phyloP scores from a whole-genome alignment of 1,140 invertebrate species.

The Conus betulinus region DNA sequence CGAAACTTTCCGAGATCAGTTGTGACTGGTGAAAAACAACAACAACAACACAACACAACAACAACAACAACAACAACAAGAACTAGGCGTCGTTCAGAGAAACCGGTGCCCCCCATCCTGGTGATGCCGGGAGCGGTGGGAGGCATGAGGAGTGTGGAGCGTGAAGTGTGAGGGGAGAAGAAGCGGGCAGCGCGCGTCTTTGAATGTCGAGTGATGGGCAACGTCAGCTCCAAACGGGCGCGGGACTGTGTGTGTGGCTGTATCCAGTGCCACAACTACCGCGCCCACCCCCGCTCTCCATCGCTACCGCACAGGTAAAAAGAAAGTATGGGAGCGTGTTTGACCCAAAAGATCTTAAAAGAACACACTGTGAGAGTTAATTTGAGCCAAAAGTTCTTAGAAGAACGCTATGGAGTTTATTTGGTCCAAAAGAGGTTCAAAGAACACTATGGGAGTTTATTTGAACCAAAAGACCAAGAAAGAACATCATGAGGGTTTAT shows the following conservation, averaged over 20 bases:
- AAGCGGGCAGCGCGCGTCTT: not conserved
- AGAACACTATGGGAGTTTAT: too few species aligned
- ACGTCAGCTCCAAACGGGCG: slow-evolving; percentile 20
- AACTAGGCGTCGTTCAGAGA: not conserved
- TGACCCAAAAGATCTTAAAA: too few species aligned
- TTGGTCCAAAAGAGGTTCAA: too few species aligned
- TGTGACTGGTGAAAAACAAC: too few species aligned
- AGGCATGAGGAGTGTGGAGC: not conserved
- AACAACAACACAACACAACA: too few species aligned
- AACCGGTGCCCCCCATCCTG: not conserved
- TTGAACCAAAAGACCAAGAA: too few species aligned
- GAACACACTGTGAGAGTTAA: too few species aligned
- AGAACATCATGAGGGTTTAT: too few species aligned
- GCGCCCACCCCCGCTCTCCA: slow-evolving; percentile 11
- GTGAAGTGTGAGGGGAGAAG: not conserved
- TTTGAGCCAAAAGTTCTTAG: too few species aligned
- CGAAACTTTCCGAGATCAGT: too few species aligned
- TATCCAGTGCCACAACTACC: slow-evolving; percentile 14
- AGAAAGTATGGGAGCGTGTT: not conserved
- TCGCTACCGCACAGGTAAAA: not conserved
- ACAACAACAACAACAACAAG: too few species aligned
- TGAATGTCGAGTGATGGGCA: slow-evolving; percentile 3
- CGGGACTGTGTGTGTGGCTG: slow-evolving; percentile 22
- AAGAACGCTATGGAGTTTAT: too few species aligned
- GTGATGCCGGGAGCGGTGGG: not conserved